Evolutionary conservation across 2,113 vertebrate genomes (phyloP), one percentile per base, ranked within the genome.

Genomic region (Sula dactylatra): DNA sequence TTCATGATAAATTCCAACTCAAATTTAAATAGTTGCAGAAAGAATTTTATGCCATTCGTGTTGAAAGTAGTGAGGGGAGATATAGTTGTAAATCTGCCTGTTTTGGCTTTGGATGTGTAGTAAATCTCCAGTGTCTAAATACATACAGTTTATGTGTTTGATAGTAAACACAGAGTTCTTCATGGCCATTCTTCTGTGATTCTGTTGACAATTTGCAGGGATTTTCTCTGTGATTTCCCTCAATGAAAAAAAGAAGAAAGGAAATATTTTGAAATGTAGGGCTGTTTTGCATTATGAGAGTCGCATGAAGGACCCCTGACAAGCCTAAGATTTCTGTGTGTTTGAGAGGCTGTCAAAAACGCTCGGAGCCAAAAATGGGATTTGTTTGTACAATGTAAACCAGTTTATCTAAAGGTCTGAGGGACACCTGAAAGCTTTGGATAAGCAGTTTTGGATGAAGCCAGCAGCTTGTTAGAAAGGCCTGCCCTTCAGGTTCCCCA

Each of bases 341-440:
- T 96, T 94, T 97, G 94, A 97, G 93, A 96, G 38, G 65, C 96
- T 96, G 94, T 98, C 96, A 97, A 52, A 96, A 97, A 84, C 13
- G 7, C 72, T 95, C 78, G 88, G 91, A 97, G 97, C 94, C 94
- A 97, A 96, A 97, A 91, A 80, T 50, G 71, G 73, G 90, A 96
- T 97, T 97, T 97, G 93, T 95, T 95, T 96, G 67, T 95, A 93
- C 81, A 95, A 55, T 88, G 73, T 88, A 97, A 96, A 96, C 80
- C 89, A 70, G 59, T 96, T 96, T 97, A 96, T 95, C 87, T 95
- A 94, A 91, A 88, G 96, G 94, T 96, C 93, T 73, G 66, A 80
- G 93, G 81, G 94, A 94, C 83, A 96, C 91, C 94, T 96, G 95
- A 97, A 94, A 93, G 94, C 92, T 96, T 94, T 96, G 95, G 89